These are phyloP conservation scores for Chalcosyrphus nemorum DNA, from an alignment of 2,888 invertebrate genomes.

Conservation along the genomic window DNA sequence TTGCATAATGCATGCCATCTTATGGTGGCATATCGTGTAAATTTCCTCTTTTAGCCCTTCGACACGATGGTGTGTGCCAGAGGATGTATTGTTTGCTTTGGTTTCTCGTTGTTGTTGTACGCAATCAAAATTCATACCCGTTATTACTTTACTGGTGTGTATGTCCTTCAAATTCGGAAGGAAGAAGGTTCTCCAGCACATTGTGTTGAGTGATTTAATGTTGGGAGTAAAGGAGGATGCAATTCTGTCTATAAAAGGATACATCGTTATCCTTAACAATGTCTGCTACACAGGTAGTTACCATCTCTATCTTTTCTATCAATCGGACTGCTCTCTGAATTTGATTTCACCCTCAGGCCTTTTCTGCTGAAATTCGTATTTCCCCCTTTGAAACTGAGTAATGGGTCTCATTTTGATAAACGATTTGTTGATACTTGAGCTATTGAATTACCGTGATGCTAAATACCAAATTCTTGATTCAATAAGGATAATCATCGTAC, in stretches of 20 bases:
- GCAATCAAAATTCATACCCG: conserved; percentile 50
- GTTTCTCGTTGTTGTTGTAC: conserved; percentile 43
- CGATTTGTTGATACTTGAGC: conserved; percentile 49
- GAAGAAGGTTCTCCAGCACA: neutral
- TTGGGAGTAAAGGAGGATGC: neutral
- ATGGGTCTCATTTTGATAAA: conserved; percentile 43
- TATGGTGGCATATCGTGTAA: conserved; percentile 17
- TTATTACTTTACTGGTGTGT: conserved; percentile 22
- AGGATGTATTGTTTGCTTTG: neutral
- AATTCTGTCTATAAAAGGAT: conserved; percentile 16
- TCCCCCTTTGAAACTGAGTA: conserved; percentile 27
- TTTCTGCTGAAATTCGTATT: conserved; percentile 8
- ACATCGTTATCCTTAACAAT: neutral
- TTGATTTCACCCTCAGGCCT: conserved; percentile 13
- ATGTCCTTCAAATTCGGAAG: neutral
- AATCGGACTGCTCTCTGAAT: neutral
- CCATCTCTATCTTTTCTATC: neutral
- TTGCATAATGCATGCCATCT: conserved; percentile 66
- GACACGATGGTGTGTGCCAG: conserved; percentile 5
- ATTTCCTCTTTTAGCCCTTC: conserved; percentile 41
- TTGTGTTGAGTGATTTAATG: conserved; percentile 2
- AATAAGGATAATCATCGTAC: conserved; percentile 49
- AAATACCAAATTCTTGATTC: conserved; percentile 21
- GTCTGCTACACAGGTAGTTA: neutral
- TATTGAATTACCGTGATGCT: conserved; percentile 37